Evolutionary conservation across 1,140 invertebrate species (phyloP).

Genomic region (Apis dorsata): DNA sequence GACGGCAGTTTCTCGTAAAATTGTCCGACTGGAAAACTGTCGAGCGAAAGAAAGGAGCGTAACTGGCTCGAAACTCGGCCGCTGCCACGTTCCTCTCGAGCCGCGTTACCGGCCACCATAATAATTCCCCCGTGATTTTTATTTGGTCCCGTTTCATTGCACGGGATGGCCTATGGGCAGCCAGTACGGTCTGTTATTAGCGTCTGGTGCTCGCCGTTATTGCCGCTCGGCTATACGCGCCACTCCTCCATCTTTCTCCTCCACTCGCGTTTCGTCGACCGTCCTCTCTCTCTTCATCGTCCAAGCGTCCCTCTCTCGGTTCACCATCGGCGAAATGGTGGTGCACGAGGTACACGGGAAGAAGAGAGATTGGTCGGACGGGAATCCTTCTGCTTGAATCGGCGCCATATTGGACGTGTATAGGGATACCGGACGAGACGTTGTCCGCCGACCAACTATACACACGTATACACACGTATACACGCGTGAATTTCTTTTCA

Average conservation of each 20-base stretch:
- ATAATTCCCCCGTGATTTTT: constrained; percentile 79
- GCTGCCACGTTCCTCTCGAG: constrained; percentile 56
- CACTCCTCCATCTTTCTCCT: constrained; percentile 58
- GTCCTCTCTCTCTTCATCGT: constrained; percentile 35
- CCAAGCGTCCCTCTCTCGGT: constrained; percentile 50
- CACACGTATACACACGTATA: not conserved
- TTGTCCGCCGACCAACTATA: too few species aligned
- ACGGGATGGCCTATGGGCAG: constrained; percentile 79
- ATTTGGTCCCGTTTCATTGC: constrained; percentile 79
- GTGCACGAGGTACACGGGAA: constrained; percentile 61
- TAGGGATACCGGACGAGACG: constrained; percentile 32
- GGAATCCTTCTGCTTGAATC: constrained; percentile 63
- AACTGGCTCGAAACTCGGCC: constrained; percentile 51
- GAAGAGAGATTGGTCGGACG: constrained; percentile 75
- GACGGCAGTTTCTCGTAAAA: constrained; percentile 54
- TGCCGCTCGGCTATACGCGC: constrained; percentile 74
- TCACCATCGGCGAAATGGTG: constrained; percentile 65
- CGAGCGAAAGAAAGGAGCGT: not conserved
- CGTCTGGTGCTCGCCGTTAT: constrained; percentile 80
- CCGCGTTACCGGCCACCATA: constrained; percentile 78
- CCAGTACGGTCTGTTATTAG: constrained; percentile 80
- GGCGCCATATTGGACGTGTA: constrained; percentile 69
- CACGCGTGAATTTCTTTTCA: not conserved
- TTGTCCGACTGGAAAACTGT: constrained; percentile 53
- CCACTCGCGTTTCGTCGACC: constrained; percentile 12